These are phyloP conservation scores for Mionectes macconnelli DNA, from an alignment of 2,113 vertebrate species.

Conservation along the genomic window DNA sequence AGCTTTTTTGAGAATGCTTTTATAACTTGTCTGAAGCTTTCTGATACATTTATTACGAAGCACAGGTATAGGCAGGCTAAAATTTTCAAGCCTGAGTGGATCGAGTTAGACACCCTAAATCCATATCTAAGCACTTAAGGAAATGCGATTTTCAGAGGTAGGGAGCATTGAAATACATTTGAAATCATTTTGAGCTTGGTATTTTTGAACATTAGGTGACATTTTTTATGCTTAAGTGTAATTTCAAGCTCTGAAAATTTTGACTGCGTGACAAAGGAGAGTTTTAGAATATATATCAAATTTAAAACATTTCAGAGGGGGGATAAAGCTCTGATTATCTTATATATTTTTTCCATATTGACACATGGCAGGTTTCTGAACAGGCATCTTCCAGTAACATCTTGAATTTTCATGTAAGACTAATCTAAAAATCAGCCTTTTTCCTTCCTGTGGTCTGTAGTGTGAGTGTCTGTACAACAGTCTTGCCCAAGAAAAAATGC, in stretches of 20 bases:
- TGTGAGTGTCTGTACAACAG: neutral
- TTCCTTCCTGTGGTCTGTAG: neutral
- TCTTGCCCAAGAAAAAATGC: neutral
- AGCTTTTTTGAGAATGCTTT: conserved; percentile 17
- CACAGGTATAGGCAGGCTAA: conserved; percentile 25
- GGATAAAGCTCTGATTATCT: neutral
- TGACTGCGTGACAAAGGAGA: neutral
- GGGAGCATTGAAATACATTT: neutral
- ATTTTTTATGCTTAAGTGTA: conserved; percentile 20
- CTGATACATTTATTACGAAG: conserved; percentile 42
- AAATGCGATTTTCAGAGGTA: conserved; percentile 20
- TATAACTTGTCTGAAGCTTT: conserved; percentile 35
- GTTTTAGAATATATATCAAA: neutral
- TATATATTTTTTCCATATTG: neutral
- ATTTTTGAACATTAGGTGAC: neutral
- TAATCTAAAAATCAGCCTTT: neutral
- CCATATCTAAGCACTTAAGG: conserved; percentile 5
- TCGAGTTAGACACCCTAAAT: conserved; percentile 19
- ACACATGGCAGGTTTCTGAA: neutral
- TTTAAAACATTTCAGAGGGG: neutral
- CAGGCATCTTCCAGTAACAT: neutral
- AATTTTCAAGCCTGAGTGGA: conserved; percentile 28
- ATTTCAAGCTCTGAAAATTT: conserved; percentile 36
- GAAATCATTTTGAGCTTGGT: neutral
- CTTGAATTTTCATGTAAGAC: neutral